Base-by-base conservation (phyloP, 2,888 invertebrate genomes). In the Spodoptera picta region DNA sequence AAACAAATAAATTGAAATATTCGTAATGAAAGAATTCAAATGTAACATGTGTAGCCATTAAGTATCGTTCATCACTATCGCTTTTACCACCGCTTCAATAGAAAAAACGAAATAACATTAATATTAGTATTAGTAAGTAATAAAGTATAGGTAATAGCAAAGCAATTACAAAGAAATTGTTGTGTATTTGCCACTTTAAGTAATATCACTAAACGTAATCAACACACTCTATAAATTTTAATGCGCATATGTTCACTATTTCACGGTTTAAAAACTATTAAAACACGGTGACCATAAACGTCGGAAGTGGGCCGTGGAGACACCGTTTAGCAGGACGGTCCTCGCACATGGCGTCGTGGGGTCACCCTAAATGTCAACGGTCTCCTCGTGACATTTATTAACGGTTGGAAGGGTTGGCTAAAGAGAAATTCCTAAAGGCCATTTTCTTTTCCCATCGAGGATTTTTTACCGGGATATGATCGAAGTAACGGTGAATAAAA, bases 361-460 rank as follows among this genome's bases (percentile, higher is more conserved):
- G 77, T 73, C 79, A 75, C 80, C 87, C 86, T 71, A 85, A 87
- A 86, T 88, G 90, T 89, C 90, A 90, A 87, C 84, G 85, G 80
- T 80, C 70, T 70, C 73, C 75, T 78, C 73, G 75, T 92, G 92
- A 93, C 92, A 92, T 93, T 94, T 94, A 94, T 92, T 92, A 93
- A 92, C 91, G 88, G 84, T 78, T 80, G 76, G 85, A 90, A 90
- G 92, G 92, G 90, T 91, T 90, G 82, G 77, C 62, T 74, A 75
- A 71, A 79, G 72, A 87, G 82, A 87, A 88, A 90, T 92, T 90
- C 90, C 85, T 85, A 76, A 83, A 77, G 84, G 85, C 89, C 86
- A 88, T 85, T 81, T 87, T 73, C 75, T 78, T 78, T 77, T 84
- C 85, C 80, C 84, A 85, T 81, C 82, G 87, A 83, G 84, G 85